Percentiles rank a stretch among this genome's conserved stretches.
Conservation (phyloP, 1,140 invertebrate genomes). For the Drosophila kanapiae region DNA sequence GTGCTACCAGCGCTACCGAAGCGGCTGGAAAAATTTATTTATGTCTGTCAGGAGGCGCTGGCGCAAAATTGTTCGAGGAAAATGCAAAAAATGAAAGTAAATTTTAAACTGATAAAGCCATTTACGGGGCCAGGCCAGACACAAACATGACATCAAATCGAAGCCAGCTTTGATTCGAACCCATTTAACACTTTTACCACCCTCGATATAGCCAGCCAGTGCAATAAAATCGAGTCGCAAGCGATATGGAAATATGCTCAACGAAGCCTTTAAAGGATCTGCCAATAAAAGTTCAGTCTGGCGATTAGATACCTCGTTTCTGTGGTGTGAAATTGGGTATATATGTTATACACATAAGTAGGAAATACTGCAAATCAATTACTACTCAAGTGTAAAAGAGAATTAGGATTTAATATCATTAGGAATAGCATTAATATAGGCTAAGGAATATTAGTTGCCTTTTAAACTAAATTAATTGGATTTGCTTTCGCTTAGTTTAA, state of each 20-base stretch:
- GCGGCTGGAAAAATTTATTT: conserved; percentile 61
- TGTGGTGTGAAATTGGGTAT: neutral
- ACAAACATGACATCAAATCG: conserved; percentile 65
- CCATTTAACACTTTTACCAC: conserved; percentile 76
- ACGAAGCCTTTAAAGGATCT: conserved; percentile 75
- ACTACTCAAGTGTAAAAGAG: neutral
- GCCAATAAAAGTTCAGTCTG: conserved; percentile 14
- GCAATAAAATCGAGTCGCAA: conserved; percentile 30
- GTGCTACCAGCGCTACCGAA: conserved; percentile 39
- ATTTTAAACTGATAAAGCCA: conserved; percentile 64
- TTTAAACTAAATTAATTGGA: no score
- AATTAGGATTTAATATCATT: neutral
- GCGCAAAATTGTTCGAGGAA: conserved; percentile 31
- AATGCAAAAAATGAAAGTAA: conserved; percentile 66
- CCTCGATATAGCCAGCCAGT: conserved; percentile 27
- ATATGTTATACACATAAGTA: neutral
- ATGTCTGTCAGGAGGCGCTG: conserved; percentile 41
- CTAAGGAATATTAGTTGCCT: no score
- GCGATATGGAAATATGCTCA: conserved; percentile 60
- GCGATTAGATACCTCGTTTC: conserved; percentile 5
- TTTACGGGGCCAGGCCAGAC: conserved; percentile 49
- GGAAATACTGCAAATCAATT: no score
- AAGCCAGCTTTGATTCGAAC: conserved; percentile 59
- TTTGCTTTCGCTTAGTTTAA: neutral
- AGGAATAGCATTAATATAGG: no score